Percentiles rank a stretch among this genome's conserved stretches.
Evolutionary conservation across 2,888 invertebrate genomes (phyloP).

Genomic region (Thyatira batis): DNA sequence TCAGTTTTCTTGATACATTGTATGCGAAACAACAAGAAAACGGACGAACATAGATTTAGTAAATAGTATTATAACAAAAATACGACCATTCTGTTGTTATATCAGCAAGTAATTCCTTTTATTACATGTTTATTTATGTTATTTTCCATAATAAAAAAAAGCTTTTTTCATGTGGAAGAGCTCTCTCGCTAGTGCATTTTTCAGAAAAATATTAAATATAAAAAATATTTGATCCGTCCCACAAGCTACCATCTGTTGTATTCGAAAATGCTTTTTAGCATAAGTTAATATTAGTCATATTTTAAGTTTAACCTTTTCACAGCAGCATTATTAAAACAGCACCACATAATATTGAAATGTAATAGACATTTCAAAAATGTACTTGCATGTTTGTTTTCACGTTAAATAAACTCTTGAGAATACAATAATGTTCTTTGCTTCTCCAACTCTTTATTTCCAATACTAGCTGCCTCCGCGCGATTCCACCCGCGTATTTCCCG

Average conservation of each 20-base stretch:
- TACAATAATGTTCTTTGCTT: slow-evolving; percentile 23
- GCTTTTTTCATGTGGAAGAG: slow-evolving; percentile 21
- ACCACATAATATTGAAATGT: slow-evolving; percentile 58
- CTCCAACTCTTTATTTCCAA: too few species aligned
- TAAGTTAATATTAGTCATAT: slow-evolving; percentile 48
- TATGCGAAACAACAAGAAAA: slow-evolving; percentile 33
- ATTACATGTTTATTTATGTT: slow-evolving; percentile 26
- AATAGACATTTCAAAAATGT: slow-evolving; percentile 69
- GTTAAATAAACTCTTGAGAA: slow-evolving; percentile 67
- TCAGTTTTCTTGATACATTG: slow-evolving; percentile 42
- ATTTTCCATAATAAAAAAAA: slow-evolving; percentile 10
- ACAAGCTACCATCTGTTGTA: slow-evolving; percentile 36
- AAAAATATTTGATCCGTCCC: slow-evolving; percentile 57
- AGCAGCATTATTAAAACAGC: slow-evolving; percentile 66
- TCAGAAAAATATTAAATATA: slow-evolving; percentile 14
- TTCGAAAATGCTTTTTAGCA: slow-evolving; percentile 40
- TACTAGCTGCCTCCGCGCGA: too few species aligned
- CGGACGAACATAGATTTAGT: slow-evolving; percentile 39
- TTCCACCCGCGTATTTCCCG: too few species aligned
- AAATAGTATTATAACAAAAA: slow-evolving; percentile 27
- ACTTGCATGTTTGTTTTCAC: slow-evolving; percentile 78
- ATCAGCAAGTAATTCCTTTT: slow-evolving; percentile 20
- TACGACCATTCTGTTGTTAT: slow-evolving; percentile 35
- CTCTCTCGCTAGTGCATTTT: slow-evolving; percentile 51
- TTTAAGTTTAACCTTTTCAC: slow-evolving; percentile 64